Base-by-base conservation (phyloP, 2,797 vertebrate genomes). In the Phataginus tetradactyla region DNA sequence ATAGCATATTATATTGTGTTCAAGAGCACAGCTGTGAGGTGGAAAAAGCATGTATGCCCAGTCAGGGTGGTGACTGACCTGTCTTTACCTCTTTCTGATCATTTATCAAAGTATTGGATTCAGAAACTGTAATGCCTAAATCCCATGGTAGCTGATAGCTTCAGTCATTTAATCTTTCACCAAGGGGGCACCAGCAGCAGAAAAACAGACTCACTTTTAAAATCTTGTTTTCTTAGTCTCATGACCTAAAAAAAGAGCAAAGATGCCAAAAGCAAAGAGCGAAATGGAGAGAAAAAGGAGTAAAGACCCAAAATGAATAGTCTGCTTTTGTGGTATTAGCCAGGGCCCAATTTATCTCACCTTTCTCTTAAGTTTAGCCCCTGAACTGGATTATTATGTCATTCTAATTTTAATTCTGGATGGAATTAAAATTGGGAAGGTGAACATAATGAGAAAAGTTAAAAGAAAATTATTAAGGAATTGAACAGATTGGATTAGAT, bases 181-280 rank as follows among this genome's bases (percentile, higher is more conserved):
- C 57, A 51, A 55, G 20, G 18, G 57, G 34, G 6, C 69, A 57
- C 71, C 53, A 12, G 34, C 51, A 81, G n/a, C 34, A 81, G 45
- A 90, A 83, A 83, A 90, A 86, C 45, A 95, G 83, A 75, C 57
- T 94, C 63, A 79, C 92, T 90, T 95, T 8, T 34, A 61, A 92
- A 84, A 64, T 64, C 27, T 66, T 34, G 2, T 53, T 34, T 69
- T 64, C 66, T 95, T 90, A 39, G 66, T 88, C 45, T 91, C 74
- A 42, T 93, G 96, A 96, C 89, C 93, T 79, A 96, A 89, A 84
- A 96, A 96, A 83, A 45, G 49, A 42, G 20, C 53, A 55, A 69
- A n/a, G 15, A 87, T 53, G 77, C 25, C 75, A 81, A 77, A 80
- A 69, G 18, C 51, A 45, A 75, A 68, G 32, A 61, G 5, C 80